Conservation (phyloP, 2,888 invertebrate genomes). For the Myathropa florea region DNA sequence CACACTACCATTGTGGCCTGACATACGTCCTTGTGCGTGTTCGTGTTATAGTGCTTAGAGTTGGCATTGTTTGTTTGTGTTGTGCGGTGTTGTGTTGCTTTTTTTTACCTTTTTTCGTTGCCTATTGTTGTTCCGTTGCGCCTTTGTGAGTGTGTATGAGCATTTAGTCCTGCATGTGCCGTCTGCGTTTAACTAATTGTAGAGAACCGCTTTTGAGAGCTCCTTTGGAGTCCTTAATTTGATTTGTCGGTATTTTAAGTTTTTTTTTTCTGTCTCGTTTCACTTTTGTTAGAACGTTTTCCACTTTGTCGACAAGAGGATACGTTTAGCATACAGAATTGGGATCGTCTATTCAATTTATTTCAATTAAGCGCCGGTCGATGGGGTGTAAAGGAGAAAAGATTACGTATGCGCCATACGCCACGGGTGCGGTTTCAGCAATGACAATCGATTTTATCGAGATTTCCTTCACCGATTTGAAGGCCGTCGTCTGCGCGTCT, state of each 20-base stretch:
- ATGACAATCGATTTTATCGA: not conserved
- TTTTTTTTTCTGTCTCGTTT: not conserved
- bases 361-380: not conserved
- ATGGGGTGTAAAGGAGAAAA: not conserved
- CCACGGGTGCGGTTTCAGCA: not conserved
- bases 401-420: not conserved
- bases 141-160: not conserved
- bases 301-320: not conserved
- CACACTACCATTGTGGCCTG: not conserved
- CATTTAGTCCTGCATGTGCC: conserved; percentile 30
- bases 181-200: not conserved
- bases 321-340: not conserved
- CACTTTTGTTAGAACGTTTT: not conserved
- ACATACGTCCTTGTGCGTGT: not conserved
- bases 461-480: not conserved
- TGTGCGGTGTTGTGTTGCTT: not conserved
- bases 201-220: not conserved
- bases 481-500: not conserved
- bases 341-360: not conserved
- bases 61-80: conserved; percentile 8
- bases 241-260: conserved; percentile 19
- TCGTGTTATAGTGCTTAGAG: not conserved
- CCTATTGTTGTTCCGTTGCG: conserved; percentile 4
- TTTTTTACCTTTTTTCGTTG: not conserved
- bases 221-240: conserved; percentile 26